Percentiles rank a stretch among this genome's conserved stretches.
These are phyloP conservation scores for Tonatia bakeri DNA, from an alignment of 2,113 vertebrate genomes.

Conservation along the genomic window DNA sequence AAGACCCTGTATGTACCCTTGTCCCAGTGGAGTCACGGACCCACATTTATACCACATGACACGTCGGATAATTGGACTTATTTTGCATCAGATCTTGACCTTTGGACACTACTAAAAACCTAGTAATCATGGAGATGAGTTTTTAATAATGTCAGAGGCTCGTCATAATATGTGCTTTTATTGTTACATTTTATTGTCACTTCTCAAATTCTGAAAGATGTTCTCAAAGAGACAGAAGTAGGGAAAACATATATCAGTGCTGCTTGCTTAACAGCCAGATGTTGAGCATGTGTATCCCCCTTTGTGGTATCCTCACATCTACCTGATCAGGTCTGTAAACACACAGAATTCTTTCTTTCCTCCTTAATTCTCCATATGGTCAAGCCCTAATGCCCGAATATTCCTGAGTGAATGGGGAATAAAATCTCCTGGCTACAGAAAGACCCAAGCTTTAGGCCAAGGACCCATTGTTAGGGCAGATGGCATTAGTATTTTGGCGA, in stretches of 20 bases:
- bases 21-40: rapidly evolving
- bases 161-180: background rate
- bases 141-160: background rate
- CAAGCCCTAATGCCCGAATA: background rate
- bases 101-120: background rate
- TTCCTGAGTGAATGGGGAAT: background rate
- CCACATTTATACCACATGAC: rapidly evolving
- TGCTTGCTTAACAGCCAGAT: background rate
- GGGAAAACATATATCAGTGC: background rate
- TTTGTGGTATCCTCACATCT: background rate
- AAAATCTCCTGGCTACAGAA: background rate
- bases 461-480: background rate
- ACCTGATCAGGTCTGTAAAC: background rate
- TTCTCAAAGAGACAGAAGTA: background rate
- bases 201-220: background rate
- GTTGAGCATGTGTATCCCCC: rapidly evolving
- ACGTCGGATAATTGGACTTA: background rate
- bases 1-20: background rate
- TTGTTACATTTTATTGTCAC: background rate
- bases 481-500: background rate
- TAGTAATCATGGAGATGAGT: background rate
- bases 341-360: background rate
- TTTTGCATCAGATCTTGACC: background rate
- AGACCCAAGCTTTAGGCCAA: background rate
- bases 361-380: background rate